A percentile compares a stretch with the other conserved stretches of the same genome.
Conservation (phyloP, 64 coral and sea anemone species). For the Exaiptasia diaphana region DNA sequence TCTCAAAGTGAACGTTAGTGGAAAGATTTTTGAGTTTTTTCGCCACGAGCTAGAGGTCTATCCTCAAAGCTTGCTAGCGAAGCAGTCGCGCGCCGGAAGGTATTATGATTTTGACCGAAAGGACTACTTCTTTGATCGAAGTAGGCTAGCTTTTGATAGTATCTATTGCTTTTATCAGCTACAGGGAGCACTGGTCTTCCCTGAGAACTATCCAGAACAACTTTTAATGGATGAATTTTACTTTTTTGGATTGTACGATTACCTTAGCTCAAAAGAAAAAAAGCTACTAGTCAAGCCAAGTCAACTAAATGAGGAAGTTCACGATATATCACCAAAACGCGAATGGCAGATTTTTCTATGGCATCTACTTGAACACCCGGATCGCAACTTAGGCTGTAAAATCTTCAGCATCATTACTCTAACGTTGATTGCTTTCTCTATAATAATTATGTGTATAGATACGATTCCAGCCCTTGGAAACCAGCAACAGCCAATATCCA, state of each 20-base stretch:
- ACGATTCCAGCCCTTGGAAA: neutral
- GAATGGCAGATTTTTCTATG: slow-evolving; percentile 26
- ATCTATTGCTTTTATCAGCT: slow-evolving; percentile 46
- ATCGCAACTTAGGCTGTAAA: neutral
- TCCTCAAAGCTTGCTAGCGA: slow-evolving; percentile 31
- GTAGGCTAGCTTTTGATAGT: slow-evolving; percentile 35
- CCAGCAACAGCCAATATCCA: neutral
- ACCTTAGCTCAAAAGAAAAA: neutral
- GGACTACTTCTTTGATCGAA: slow-evolving; percentile 54
- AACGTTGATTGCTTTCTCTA: slow-evolving; percentile 13
- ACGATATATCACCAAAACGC: neutral
- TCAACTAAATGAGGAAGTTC: neutral
- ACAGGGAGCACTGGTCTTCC: neutral
- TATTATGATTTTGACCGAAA: slow-evolving; percentile 39
- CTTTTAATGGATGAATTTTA: slow-evolving; percentile 42
- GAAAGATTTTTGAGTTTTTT: slow-evolving; percentile 33
- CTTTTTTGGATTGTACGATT: slow-evolving; percentile 49
- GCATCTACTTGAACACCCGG: slow-evolving; percentile 24
- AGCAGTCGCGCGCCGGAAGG: neutral
- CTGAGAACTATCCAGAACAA: slow-evolving; percentile 45
- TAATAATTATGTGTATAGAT: slow-evolving; percentile 27
- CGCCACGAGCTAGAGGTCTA: neutral
- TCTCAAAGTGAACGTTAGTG: slow-evolving; percentile 27
- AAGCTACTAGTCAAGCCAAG: slow-evolving; percentile 25
- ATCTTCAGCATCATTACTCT: slow-evolving; percentile 21